These are phyloP conservation scores for Danaus plexippus DNA, from an alignment of 1,140 invertebrate genomes.

Conservation along the genomic window DNA sequence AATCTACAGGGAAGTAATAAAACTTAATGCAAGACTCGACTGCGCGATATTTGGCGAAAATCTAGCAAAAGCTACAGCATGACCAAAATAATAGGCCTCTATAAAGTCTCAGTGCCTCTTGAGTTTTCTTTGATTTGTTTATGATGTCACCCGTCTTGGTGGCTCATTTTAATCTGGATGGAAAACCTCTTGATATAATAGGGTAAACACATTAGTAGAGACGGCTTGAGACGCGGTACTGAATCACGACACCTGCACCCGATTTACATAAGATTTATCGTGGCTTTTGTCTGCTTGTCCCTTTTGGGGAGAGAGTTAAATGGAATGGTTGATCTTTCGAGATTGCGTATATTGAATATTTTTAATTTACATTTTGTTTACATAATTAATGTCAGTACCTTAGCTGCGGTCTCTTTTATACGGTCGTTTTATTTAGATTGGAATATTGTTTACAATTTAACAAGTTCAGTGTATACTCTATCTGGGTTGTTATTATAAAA, in stretches of 20 bases:
- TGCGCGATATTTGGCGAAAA: conserved; percentile 51
- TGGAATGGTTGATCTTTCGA: conserved; percentile 15
- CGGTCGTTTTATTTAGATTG: too few species aligned
- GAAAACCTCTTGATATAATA: conserved; percentile 43
- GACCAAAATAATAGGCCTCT: conserved; percentile 30
- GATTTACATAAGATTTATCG: conserved; percentile 43
- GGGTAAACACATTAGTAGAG: conserved; percentile 51
- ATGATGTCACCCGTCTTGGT: conserved; percentile 5
- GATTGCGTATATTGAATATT: too few species aligned
- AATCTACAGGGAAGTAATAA: conserved; percentile 63
- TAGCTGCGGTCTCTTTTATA: too few species aligned
- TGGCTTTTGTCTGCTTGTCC: conserved; percentile 31
- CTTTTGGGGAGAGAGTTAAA: conserved; percentile 22
- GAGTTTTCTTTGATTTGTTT: conserved; percentile 1
- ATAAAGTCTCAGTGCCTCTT: neutral
- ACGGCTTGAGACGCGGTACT: conserved; percentile 37
- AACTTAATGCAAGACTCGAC: conserved; percentile 60
- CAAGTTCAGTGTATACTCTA: too few species aligned
- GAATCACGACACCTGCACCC: conserved; percentile 53
- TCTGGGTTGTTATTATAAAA: too few species aligned
- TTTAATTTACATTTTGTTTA: too few species aligned
- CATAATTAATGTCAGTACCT: too few species aligned
- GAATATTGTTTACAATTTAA: too few species aligned
- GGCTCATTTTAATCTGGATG: conserved; percentile 24
- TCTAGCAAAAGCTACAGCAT: conserved; percentile 34